Evolutionary conservation across 2,113 vertebrate genomes (phyloP).

Genomic region (Pachypanchax playfairii): DNA sequence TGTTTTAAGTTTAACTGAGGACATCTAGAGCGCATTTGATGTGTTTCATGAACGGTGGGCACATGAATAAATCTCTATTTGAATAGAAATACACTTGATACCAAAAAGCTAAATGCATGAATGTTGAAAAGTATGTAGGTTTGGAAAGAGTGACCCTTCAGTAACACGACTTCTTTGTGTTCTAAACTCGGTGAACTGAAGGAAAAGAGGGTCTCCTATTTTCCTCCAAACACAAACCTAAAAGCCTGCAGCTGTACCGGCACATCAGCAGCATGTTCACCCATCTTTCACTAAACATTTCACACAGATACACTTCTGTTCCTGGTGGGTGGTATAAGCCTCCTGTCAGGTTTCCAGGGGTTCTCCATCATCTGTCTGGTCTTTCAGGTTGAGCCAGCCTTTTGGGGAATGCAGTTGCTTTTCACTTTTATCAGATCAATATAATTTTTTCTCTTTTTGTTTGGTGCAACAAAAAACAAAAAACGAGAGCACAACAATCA

Average conservation of each 20-base stretch:
- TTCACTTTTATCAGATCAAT: conserved; percentile 43
- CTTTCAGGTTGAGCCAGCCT: conserved; percentile 47
- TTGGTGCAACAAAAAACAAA: conserved; percentile 22
- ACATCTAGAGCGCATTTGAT: background rate
- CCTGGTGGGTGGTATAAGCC: conserved; percentile 19
- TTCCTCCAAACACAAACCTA: conserved; percentile 30
- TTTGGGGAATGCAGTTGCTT: conserved; percentile 58
- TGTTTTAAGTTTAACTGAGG: background rate
- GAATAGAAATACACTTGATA: background rate
- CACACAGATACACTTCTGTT: conserved; percentile 4
- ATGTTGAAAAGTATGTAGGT: conserved; percentile 7
- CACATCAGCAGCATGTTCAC: conserved; percentile 35
- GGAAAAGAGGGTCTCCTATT: conserved; percentile 27
- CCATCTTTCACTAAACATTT: conserved; percentile 28
- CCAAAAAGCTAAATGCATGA: conserved; percentile 26
- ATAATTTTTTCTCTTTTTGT: conserved; percentile 39
- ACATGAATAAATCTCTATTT: too few species aligned
- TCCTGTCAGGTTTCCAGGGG: conserved; percentile 17
- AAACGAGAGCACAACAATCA: too few species aligned
- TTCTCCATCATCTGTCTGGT: conserved; percentile 36
- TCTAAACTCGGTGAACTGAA: conserved; percentile 38
- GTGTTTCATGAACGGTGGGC: too few species aligned
- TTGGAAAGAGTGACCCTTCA: conserved; percentile 33
- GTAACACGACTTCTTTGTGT: conserved; percentile 34
- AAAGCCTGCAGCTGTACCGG: conserved; percentile 35